Conservation (phyloP, 2,797 vertebrate species). For the Enteromius fasciolatus region DNA sequence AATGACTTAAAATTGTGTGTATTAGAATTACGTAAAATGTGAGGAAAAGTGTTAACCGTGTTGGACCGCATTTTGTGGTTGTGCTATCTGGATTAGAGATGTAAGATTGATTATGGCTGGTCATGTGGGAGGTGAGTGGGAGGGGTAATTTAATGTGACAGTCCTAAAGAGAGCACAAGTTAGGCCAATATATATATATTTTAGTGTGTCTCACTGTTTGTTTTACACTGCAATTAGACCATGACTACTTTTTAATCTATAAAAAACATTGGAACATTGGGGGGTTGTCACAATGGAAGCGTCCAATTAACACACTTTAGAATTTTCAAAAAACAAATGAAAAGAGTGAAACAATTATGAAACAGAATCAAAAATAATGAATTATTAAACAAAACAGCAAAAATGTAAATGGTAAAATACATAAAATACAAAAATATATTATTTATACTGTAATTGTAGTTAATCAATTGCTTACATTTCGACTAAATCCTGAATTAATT, state of each 20-base stretch:
- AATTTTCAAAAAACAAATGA: not conserved
- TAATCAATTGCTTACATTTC: not conserved
- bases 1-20: not conserved
- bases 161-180: constrained; percentile 43
- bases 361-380: not conserved
- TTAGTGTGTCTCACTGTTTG: constrained; percentile 23
- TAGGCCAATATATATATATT: not conserved
- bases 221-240: not conserved
- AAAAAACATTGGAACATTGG: not conserved
- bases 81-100: constrained; percentile 10
- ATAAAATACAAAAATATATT: not conserved
- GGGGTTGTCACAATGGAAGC: not conserved
- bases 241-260: not conserved
- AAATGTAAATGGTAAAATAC: not conserved
- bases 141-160: constrained; percentile 53
- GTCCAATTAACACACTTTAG: not conserved
- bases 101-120: constrained; percentile 52
- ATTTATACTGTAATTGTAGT: not conserved
- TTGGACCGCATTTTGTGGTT: constrained; percentile 8
- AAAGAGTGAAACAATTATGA: not conserved
- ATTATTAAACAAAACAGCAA: not conserved
- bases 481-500: not conserved
- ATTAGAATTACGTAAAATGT: not conserved
- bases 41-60: not conserved
- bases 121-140: constrained; percentile 49